Evolutionary conservation across 2,797 vertebrate genomes (phyloP), one percentile per base, ranked within the genome.

Genomic region (Brachyalestes nurse): DNA sequence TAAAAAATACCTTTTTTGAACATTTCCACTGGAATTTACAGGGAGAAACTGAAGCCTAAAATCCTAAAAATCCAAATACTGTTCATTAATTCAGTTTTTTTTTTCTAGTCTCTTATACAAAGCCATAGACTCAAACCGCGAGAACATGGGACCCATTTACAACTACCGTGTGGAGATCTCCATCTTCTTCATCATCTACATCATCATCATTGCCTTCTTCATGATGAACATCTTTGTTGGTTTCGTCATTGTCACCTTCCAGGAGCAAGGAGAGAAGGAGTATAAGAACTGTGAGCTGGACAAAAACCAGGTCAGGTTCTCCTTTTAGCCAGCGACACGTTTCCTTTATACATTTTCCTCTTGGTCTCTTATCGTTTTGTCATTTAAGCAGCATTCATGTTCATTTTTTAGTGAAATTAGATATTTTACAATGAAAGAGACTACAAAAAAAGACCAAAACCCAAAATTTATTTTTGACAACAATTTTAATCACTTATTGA

Each of bases 191-290:
- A 99, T 99, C 92, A 98, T 99, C 92, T 99, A 99, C 91, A 99
- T 99, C 92, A 99, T 99, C 94, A 97, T 99, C 87, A 98, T 99
- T 58, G 98, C 98, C 85, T 99, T 99, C 94, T 99, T 99, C 92
- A 99, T 99, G 98, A 99, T 99, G 98, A 99, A 99, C 93, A 99
- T 99, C 93, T 99, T 99, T 79, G 98, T 99, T 71, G 98, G 98
- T 92, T 99, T 99, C 40, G 98, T 99, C 80, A 99, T 99, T 28
- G 97, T 99, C 87, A 99, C 98, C 2, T 99, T 99, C 86, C 98
- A 99, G 92, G 98, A 99, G 89, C 98, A 99, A 82, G 98, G 98
- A 51, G 98, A 99, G 85, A 97, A 99, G 87, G 98, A 99, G 87
- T 99, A 99, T 90, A 98, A 97, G 93, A 99, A 99, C 94, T 99